phyloP scores from a whole-genome alignment of 2,888 invertebrate genomes.

The Clistopyga incitator region DNA sequence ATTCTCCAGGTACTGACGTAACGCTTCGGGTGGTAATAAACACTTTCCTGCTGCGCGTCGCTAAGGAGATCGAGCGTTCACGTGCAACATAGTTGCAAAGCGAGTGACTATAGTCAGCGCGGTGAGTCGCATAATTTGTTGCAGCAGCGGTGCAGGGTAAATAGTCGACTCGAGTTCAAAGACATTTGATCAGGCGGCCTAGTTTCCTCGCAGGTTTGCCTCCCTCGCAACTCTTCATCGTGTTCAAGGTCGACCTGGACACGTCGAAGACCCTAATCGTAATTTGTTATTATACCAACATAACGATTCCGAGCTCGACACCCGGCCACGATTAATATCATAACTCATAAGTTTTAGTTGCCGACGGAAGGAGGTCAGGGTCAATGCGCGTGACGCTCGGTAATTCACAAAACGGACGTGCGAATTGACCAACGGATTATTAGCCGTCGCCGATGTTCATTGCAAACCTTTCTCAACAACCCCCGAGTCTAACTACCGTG shows the following conservation, averaged over 20 bases:
- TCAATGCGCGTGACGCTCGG: conserved; percentile 67
- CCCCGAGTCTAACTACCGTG: not conserved
- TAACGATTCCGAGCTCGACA: conserved; percentile 63
- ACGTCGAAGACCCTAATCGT: conserved; percentile 43
- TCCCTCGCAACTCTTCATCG: conserved; percentile 24
- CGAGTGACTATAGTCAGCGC: too few species aligned
- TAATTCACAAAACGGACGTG: conserved; percentile 69
- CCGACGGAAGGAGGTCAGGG: conserved; percentile 77
- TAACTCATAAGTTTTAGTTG: conserved; percentile 70
- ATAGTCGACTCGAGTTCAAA: conserved; percentile 41
- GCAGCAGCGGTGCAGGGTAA: too few species aligned
- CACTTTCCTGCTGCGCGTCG: too few species aligned
- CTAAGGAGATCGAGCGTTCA: too few species aligned
- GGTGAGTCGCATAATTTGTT: too few species aligned
- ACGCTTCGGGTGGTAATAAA: too few species aligned
- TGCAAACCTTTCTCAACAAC: not conserved
- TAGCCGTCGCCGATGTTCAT: conserved; percentile 17
- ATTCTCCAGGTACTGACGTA: too few species aligned
- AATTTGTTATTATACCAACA: conserved; percentile 64
- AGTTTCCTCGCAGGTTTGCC: conserved; percentile 49
- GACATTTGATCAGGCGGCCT: conserved; percentile 54
- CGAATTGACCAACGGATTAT: conserved; percentile 58
- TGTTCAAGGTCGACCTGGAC: conserved; percentile 52
- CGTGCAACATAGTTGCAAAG: too few species aligned
- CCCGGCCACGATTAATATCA: conserved; percentile 59